Evolutionary conservation across 2,113 vertebrate genomes (phyloP).

Genomic region (Lynx canadensis): DNA sequence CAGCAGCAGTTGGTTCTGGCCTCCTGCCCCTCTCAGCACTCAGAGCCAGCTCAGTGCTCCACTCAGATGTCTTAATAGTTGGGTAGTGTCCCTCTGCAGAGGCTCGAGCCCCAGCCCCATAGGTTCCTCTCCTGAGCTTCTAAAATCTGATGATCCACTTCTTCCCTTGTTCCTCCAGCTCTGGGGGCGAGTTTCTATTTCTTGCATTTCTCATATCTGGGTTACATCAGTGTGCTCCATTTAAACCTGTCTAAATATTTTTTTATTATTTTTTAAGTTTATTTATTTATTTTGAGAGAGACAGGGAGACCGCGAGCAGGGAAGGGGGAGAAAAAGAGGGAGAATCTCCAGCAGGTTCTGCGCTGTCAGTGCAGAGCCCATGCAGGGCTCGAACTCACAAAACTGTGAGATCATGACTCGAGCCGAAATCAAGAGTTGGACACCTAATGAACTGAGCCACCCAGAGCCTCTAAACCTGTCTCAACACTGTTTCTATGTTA

Average conservation of each 20-base stretch:
- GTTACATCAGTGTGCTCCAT: background rate
- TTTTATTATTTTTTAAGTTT: background rate
- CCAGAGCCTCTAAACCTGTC: background rate
- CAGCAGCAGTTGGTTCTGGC: background rate
- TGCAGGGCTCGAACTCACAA: too few relatives aligned
- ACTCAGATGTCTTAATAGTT: background rate
- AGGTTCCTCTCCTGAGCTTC: background rate
- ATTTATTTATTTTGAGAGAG: too few relatives aligned
- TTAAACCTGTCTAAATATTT: background rate
- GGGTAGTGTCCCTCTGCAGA: background rate
- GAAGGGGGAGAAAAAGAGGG: too few relatives aligned
- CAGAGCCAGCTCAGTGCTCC: background rate
- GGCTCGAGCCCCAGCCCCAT: background rate
- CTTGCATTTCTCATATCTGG: too few relatives aligned
- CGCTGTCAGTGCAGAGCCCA: too few relatives aligned
- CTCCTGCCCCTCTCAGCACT: background rate
- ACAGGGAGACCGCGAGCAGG: too few relatives aligned
- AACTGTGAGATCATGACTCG: too few relatives aligned
- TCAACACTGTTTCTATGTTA: background rate
- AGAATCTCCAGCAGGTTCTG: too few relatives aligned
- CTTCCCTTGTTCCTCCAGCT: background rate
- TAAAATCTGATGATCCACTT: background rate
- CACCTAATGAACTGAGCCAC: too few relatives aligned
- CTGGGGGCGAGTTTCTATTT: background rate
- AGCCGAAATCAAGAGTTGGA: too few relatives aligned